phyloP scores from a whole-genome alignment of 2,113 vertebrate genomes.

The Tachysurus fulvidraco region DNA sequence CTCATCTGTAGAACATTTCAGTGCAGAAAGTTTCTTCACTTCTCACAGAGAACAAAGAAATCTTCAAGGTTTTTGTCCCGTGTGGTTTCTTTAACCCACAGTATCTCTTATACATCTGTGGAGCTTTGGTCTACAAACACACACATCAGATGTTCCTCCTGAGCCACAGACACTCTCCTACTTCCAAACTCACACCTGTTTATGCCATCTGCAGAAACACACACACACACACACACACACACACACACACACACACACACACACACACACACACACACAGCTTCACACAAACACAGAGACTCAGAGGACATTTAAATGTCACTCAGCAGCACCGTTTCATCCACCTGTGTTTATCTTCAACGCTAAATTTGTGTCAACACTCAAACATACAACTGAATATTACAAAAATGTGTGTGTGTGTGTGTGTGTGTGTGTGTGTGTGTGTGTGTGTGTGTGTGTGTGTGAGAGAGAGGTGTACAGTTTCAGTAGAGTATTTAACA shows the following conservation, averaged over 20 bases:
- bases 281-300: background rate
- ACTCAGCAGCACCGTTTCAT: background rate
- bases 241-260: slow-evolving; percentile 45
- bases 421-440: slow-evolving; percentile 7
- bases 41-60: slow-evolving; percentile 38
- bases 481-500: background rate
- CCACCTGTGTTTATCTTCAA: slow-evolving; percentile 18
- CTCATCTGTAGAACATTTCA: too few species aligned
- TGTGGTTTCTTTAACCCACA: slow-evolving; percentile 51
- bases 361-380: background rate
- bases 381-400: slow-evolving; percentile 4
- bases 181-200: slow-evolving; percentile 68
- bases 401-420: background rate
- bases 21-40: background rate
- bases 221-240: slow-evolving; percentile 41
- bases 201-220: slow-evolving; percentile 60
- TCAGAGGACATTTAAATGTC: background rate
- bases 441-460: background rate
- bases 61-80: slow-evolving; percentile 44
- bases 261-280: slow-evolving; percentile 15
- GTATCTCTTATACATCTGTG: slow-evolving; percentile 72
- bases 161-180: slow-evolving; percentile 37
- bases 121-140: slow-evolving; percentile 39
- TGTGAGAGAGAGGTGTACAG: background rate
- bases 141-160: slow-evolving; percentile 68